phyloP scores from a whole-genome alignment of 2,797 vertebrate genomes.

The Allobates femoralis region DNA sequence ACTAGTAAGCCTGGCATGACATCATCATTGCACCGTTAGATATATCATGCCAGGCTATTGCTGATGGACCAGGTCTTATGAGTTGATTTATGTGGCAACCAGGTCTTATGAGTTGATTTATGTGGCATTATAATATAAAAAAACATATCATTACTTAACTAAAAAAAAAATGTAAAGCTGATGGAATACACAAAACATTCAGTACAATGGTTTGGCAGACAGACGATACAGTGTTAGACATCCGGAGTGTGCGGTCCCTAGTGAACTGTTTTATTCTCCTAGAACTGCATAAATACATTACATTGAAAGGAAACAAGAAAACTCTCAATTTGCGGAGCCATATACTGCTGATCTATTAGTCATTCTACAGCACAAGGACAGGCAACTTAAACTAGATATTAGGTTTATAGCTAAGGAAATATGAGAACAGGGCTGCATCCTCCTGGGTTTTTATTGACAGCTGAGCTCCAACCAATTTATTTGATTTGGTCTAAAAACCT shows the following conservation, averaged over 20 bases:
- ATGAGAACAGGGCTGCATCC: constrained; percentile 36
- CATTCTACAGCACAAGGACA: constrained; percentile 51
- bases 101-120: too few relatives aligned
- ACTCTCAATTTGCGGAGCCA: background rate
- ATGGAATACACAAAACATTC: background rate
- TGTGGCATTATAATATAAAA: background rate
- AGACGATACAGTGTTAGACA: background rate
- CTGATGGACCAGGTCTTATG: too few relatives aligned
- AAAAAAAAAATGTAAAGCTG: background rate
- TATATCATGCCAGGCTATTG: too few relatives aligned
- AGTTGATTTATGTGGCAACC: too few relatives aligned
- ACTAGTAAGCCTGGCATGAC: too few relatives aligned
- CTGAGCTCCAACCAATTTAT: constrained; percentile 60
- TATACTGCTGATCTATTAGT: background rate
- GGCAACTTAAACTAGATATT: constrained; percentile 27
- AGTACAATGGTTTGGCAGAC: background rate
- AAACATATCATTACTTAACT: background rate
- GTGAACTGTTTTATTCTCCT: background rate
- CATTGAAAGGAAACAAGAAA: constrained; percentile 12
- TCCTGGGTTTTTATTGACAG: constrained; percentile 60
- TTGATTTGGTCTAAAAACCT: constrained; percentile 53
- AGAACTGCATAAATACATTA: constrained; percentile 14
- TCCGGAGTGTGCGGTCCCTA: background rate
- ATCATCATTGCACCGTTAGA: too few relatives aligned
- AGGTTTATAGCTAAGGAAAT: constrained; percentile 51